Percentiles rank a stretch among this genome's conserved stretches.
These are phyloP conservation scores for Semnopithecus entellus DNA, from an alignment of 2,113 vertebrate species.

Conservation along the genomic window DNA sequence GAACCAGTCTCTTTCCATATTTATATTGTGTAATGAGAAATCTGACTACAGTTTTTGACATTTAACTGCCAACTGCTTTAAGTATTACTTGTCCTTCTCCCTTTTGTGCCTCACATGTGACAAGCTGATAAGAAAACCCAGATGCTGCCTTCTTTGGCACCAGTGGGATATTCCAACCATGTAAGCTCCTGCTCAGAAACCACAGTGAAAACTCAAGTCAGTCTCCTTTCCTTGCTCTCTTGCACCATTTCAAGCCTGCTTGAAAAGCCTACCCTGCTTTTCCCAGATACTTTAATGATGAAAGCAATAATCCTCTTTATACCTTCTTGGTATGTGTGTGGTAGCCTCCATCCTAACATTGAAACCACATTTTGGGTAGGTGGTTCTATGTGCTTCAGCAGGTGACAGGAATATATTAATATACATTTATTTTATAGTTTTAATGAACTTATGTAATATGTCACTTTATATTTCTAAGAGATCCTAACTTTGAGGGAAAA, in stretches of 20 bases:
- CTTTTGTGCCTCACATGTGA: not conserved
- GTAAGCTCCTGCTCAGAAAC: not conserved
- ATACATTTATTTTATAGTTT: not conserved
- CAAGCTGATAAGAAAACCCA: not conserved
- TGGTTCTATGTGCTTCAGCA: not conserved
- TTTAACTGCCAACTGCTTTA: not conserved
- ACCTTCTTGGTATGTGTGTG: rapidly evolving
- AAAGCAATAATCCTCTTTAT: not conserved
- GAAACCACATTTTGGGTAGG: not conserved
- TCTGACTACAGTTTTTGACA: not conserved
- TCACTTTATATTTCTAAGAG: not conserved
- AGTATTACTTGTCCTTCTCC: not conserved
- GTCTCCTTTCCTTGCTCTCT: not conserved
- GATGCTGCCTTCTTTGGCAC: rapidly evolving
- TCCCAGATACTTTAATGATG: not conserved
- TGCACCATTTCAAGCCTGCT: not conserved
- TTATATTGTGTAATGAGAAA: not conserved
- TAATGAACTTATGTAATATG: not conserved
- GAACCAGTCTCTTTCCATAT: not conserved
- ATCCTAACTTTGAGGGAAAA: not conserved
- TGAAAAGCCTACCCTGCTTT: not conserved
- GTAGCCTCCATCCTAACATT: not conserved
- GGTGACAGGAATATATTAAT: not conserved
- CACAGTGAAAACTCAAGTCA: not conserved
- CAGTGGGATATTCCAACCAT: not conserved